Evolutionary conservation across 1,140 invertebrate genomes (phyloP).

Genomic region (Tribolium madens): DNA sequence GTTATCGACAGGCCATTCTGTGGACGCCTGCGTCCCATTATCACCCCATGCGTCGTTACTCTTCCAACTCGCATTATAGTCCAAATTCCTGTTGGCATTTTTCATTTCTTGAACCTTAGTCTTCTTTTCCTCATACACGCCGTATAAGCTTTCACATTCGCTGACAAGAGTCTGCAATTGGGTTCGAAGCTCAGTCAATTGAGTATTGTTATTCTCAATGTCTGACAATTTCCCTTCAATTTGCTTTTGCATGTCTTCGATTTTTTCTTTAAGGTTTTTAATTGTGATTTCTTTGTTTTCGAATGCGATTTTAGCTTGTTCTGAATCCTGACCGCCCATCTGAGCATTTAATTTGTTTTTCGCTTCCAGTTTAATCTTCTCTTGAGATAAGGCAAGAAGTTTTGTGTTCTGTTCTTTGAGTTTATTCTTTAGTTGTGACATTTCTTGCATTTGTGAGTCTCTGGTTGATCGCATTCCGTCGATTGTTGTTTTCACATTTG

Average conservation of each 20-base stretch:
- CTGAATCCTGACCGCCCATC: constrained; percentile 69
- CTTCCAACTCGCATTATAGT: constrained; percentile 63
- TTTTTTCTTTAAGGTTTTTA: constrained; percentile 80
- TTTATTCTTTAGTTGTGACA: constrained; percentile 86
- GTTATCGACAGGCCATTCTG: constrained; percentile 69
- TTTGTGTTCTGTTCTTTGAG: constrained; percentile 88
- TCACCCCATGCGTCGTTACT: constrained; percentile 64
- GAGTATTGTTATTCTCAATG: constrained; percentile 85
- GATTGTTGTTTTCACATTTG: constrained; percentile 93
- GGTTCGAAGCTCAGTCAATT: constrained; percentile 77
- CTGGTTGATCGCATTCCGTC: constrained; percentile 94
- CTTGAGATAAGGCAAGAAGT: constrained; percentile 83
- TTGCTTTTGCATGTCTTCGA: constrained; percentile 73
- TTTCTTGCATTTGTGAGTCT: constrained; percentile 90
- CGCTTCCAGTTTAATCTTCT: constrained; percentile 85
- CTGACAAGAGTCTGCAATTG: constrained; percentile 66
- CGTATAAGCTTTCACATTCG: constrained; percentile 73
- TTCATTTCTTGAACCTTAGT: constrained; percentile 69
- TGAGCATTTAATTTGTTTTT: constrained; percentile 75
- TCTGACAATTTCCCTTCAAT: constrained; percentile 84
- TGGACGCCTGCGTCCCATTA: constrained; percentile 26
- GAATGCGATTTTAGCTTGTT: constrained; percentile 78
- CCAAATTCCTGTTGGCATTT: constrained; percentile 64
- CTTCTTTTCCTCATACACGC: constrained; percentile 72
- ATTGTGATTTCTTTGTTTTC: constrained; percentile 87